Percentiles rank a stretch among this genome's conserved stretches.
Evolutionary conservation across 2,113 vertebrate genomes (phyloP).

Genomic region (Proteles cristata): DNA sequence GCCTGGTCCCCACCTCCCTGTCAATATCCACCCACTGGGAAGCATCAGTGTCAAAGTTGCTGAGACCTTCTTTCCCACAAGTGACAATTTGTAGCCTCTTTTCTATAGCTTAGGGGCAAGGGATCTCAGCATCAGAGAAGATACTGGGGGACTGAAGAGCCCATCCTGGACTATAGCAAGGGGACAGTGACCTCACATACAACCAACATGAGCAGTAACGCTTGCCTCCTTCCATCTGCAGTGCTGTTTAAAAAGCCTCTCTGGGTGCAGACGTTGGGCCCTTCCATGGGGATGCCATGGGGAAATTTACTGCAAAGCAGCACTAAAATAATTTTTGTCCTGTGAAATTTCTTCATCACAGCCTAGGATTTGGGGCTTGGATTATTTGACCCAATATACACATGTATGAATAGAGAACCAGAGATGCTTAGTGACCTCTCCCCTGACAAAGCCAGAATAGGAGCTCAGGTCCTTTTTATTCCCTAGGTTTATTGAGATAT

Average conservation of each 20-base stretch:
- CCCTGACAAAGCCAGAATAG: background rate
- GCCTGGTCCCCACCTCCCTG: too few relatives aligned
- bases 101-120: background rate
- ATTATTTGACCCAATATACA: background rate
- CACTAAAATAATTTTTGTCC: background rate
- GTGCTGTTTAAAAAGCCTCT: background rate
- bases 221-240: background rate
- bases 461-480: background rate
- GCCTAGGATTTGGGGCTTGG: background rate
- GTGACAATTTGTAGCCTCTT: background rate
- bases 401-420: background rate
- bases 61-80: background rate
- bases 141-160: too few relatives aligned
- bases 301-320: background rate
- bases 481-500: background rate
- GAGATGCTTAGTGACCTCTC: background rate
- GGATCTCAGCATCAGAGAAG: background rate
- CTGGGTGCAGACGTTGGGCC: background rate
- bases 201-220: fast-evolving
- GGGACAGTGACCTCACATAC: background rate
- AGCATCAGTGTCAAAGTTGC: background rate
- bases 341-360: background rate
- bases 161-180: background rate
- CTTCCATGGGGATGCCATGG: background rate
- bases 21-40: background rate